These are phyloP conservation scores for Heliornis fulica DNA, from an alignment of 2,113 vertebrate genomes.

Conservation along the genomic window DNA sequence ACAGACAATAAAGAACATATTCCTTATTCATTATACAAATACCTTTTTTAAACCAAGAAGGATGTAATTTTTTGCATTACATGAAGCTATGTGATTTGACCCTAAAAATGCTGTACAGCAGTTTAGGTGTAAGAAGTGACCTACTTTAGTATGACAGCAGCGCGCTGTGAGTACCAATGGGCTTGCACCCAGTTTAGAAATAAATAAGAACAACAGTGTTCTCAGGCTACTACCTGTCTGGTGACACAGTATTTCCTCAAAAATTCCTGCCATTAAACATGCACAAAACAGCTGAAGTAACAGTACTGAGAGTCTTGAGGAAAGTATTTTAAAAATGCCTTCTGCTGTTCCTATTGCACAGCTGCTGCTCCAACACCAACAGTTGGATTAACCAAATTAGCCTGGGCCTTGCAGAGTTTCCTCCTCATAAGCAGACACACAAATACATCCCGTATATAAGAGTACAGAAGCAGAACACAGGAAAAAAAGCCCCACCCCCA, in stretches of 20 bases:
- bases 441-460: not conserved
- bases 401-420: not conserved
- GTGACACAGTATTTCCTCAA: not conserved
- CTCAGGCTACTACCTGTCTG: not conserved
- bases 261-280: not conserved
- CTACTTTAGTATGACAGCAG: not conserved
- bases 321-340: not conserved
- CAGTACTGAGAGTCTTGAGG: not conserved
- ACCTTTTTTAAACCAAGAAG: not conserved
- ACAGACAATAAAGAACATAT: not conserved
- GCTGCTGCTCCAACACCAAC: not conserved
- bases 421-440: not conserved
- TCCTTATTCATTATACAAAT: not conserved
- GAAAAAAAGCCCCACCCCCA: not conserved
- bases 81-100: not conserved
- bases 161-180: accelerated
- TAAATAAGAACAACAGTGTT: not conserved
- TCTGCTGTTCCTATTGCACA: not conserved
- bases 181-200: not conserved
- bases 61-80: not conserved
- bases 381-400: not conserved
- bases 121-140: not conserved
- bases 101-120: not conserved
- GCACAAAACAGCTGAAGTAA: not conserved
- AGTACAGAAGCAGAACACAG: not conserved